These are phyloP conservation scores for Chaenogobius annularis DNA, from an alignment of 2,113 vertebrate species.

Conservation along the genomic window DNA sequence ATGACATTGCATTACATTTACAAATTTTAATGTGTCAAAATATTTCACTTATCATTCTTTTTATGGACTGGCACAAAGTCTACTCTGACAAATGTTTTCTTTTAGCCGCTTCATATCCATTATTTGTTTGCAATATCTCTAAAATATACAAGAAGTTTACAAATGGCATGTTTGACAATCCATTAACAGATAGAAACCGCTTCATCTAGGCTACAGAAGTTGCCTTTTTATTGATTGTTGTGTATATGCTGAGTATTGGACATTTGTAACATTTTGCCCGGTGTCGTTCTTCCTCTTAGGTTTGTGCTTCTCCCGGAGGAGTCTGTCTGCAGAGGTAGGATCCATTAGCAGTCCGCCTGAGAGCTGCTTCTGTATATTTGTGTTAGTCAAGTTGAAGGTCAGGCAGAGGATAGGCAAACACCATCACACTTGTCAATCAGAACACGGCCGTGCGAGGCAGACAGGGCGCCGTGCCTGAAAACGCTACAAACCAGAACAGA, in stretches of 20 bases:
- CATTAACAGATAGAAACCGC: not conserved
- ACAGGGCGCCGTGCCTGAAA: conserved; percentile 17
- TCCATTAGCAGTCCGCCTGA: conserved; percentile 60
- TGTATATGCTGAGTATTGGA: conserved; percentile 17
- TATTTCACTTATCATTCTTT: too few relatives aligned
- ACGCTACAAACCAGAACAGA: conserved; percentile 6
- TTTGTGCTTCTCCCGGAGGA: conserved; percentile 43
- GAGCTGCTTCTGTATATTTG: conserved; percentile 30
- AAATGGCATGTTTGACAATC: not conserved
- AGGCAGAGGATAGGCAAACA: conserved; percentile 61
- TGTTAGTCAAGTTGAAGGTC: conserved; percentile 66
- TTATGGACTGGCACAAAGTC: not conserved
- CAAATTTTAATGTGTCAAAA: not conserved
- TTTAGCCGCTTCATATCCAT: not conserved
- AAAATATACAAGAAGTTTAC: not conserved
- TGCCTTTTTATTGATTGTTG: conserved; percentile 17
- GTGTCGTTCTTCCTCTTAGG: conserved; percentile 24
- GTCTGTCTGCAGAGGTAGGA: conserved; percentile 40
- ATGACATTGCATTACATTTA: not conserved
- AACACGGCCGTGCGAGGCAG: conserved; percentile 16
- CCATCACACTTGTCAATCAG: conserved; percentile 66
- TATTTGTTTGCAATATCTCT: too few relatives aligned
- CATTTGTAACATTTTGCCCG: conserved; percentile 7
- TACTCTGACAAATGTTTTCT: not conserved
- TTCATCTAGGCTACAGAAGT: not conserved